Conservation (phyloP, 2,888 invertebrate species). For the Dorcus hopei region DNA sequence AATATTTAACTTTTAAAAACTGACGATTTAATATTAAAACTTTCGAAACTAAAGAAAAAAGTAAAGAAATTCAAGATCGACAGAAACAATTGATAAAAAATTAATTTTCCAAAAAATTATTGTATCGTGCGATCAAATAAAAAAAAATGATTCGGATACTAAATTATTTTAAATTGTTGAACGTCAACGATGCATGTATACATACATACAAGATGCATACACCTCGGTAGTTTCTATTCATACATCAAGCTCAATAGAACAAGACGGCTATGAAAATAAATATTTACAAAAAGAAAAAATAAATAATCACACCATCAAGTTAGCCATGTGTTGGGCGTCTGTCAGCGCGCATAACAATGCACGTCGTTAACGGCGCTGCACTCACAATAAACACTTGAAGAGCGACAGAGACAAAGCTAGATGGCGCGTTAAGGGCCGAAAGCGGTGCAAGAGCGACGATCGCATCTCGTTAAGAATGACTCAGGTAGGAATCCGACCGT, state of each 20-base stretch:
- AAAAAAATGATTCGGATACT: no score
- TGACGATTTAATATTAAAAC: no score
- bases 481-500: slow-evolving; percentile 14
- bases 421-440: slow-evolving; percentile 2
- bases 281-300: slow-evolving; percentile 39
- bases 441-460: slow-evolving; percentile 10
- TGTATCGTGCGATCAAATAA: no score
- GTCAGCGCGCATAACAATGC: slow-evolving; percentile 18
- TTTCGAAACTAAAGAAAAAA: no score
- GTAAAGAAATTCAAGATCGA: no score
- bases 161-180: no score
- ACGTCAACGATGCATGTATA: no score
- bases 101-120: no score
- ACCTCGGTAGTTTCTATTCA: slow-evolving; percentile 7
- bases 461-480: slow-evolving; percentile 18
- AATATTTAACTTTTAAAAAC: no score
- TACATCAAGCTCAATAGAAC: slow-evolving; percentile 17
- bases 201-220: no score
- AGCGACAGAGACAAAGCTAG: slow-evolving; percentile 3
- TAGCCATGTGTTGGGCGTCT: slow-evolving; percentile 27
- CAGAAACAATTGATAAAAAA: no score
- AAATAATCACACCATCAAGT: slow-evolving; percentile 31
- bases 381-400: slow-evolving; percentile 11
- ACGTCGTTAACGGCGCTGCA: slow-evolving; percentile 9
- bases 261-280: slow-evolving; percentile 28